These are phyloP conservation scores for Thumatha senex DNA, from an alignment of 2,888 invertebrate species.

Conservation along the genomic window DNA sequence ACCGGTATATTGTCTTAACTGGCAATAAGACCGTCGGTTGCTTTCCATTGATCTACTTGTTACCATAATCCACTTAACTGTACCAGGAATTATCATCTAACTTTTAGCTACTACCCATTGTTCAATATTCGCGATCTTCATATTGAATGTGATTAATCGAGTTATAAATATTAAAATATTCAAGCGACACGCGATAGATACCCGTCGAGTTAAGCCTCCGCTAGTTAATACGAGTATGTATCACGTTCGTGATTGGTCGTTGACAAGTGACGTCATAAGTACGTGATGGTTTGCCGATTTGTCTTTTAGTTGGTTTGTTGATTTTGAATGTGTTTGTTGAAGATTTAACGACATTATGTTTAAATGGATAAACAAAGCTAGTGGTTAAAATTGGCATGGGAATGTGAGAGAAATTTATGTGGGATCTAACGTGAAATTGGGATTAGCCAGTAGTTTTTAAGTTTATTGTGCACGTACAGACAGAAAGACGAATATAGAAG, in stretches of 20 bases:
- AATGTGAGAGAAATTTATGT: too few species aligned
- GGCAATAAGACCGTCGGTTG: too few species aligned
- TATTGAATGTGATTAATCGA: conserved; percentile 4
- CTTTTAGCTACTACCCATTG: too few species aligned
- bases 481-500: too few species aligned
- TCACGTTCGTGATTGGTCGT: conserved; percentile 54
- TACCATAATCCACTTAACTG: too few species aligned
- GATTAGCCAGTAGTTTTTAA: too few species aligned
- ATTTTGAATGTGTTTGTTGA: background rate
- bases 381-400: background rate
- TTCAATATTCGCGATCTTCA: conserved; percentile 1
- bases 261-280: conserved; percentile 61
- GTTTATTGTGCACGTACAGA: too few species aligned
- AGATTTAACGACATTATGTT: background rate
- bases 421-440: too few species aligned
- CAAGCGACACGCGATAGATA: conserved; percentile 33
- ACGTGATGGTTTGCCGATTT: conserved; percentile 25
- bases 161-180: conserved; percentile 39
- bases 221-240: conserved; percentile 64
- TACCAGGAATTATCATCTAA: too few species aligned
- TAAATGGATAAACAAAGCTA: background rate
- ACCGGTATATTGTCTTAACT: too few species aligned
- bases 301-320: conserved; percentile 32
- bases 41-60: too few species aligned
- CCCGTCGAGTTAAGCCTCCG: conserved; percentile 37